These are phyloP conservation scores for Borostomias antarcticus DNA, from an alignment of 2,797 vertebrate species.

Conservation along the genomic window DNA sequence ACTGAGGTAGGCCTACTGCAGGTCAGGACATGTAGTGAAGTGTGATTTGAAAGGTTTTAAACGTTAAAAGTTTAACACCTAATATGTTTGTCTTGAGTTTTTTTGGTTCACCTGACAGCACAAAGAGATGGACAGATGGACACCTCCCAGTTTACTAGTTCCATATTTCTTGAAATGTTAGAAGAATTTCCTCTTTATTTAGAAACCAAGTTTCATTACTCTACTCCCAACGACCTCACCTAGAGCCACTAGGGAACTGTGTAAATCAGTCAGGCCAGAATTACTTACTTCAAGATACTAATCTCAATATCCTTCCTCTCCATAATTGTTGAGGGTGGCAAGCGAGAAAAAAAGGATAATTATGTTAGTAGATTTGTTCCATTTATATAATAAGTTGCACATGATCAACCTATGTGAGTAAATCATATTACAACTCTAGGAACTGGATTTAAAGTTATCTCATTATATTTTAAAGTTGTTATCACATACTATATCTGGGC, in stretches of 20 bases:
- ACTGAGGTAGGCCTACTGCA: too few relatives aligned
- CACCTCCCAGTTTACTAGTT: background rate
- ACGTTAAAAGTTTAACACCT: too few relatives aligned
- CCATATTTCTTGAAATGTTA: slow-evolving; percentile 10
- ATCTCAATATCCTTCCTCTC: background rate
- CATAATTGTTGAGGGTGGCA: too few relatives aligned
- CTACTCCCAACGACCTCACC: background rate
- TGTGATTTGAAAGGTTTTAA: too few relatives aligned
- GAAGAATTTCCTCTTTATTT: background rate
- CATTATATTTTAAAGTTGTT: background rate
- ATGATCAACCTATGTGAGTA: background rate
- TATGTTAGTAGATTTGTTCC: too few relatives aligned
- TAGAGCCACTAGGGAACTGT: background rate
- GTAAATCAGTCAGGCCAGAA: background rate
- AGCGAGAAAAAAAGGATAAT: too few relatives aligned
- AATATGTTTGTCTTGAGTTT: slow-evolving; percentile 8
- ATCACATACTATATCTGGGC: background rate
- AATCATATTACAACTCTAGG: background rate
- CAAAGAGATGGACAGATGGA: background rate
- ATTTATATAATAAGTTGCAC: too few relatives aligned
- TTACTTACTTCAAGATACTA: background rate
- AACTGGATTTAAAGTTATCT: background rate
- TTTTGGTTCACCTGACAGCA: background rate
- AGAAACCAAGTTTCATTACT: slow-evolving; percentile 4
- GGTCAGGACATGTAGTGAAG: too few relatives aligned